phyloP scores from a whole-genome alignment of 2,888 invertebrate genomes.

The Odontocolon sp. region DNA sequence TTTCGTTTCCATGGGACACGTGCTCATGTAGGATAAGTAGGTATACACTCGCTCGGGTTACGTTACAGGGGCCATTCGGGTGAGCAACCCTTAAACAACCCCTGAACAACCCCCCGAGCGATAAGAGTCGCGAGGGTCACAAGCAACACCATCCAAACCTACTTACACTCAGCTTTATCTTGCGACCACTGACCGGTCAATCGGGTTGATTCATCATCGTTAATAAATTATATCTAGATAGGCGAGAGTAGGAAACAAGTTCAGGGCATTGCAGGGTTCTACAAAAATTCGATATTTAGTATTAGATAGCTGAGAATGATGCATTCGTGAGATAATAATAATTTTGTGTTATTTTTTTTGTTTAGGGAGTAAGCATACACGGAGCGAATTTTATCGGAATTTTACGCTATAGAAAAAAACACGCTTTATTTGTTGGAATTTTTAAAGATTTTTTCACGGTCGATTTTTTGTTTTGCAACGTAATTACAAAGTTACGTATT shows the following conservation, averaged over 20 bases:
- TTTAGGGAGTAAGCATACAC: no score
- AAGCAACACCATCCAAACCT: constrained; percentile 6
- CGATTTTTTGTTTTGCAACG: no score
- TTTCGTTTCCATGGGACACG: constrained; percentile 32
- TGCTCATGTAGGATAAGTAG: constrained; percentile 42
- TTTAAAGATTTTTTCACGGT: no score
- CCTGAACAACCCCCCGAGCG: constrained; percentile 24
- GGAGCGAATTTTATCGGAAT: no score
- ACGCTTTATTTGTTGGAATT: no score
- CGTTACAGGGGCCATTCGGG: not conserved
- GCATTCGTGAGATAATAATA: not conserved
- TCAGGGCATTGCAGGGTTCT: no score
- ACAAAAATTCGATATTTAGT: not conserved
- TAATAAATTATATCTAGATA: constrained; percentile 40
- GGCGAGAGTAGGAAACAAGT: not conserved
- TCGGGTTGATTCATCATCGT: constrained; percentile 47
- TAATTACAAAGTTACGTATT: no score
- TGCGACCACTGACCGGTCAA: constrained; percentile 12
- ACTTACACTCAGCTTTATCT: constrained; percentile 39
- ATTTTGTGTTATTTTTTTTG: not conserved
- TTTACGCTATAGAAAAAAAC: no score
- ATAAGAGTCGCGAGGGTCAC: constrained; percentile 41
- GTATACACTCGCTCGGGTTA: not conserved
- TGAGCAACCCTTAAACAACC: constrained; percentile 40
- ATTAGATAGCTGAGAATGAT: not conserved